Percentiles rank a stretch among this genome's conserved stretches.
These are phyloP conservation scores for Sebastes iracundus DNA, from an alignment of 2,797 vertebrate genomes.

Conservation along the genomic window DNA sequence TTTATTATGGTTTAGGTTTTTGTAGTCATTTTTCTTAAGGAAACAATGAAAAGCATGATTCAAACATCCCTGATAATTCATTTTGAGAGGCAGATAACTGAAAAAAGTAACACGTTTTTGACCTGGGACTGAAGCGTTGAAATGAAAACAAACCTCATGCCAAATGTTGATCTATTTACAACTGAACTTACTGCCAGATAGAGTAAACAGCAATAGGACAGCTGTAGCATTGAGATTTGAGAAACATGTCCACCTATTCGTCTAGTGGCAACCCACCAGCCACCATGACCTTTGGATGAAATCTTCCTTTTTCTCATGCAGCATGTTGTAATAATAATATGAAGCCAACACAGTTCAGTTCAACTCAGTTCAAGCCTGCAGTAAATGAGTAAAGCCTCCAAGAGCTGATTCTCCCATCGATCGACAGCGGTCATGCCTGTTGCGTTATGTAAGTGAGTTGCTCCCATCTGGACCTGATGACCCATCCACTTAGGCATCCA, in stretches of 20 bases:
- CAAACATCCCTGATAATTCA: not conserved
- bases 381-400: slow-evolving; percentile 16
- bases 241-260: not conserved
- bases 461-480: slow-evolving; percentile 68
- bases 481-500: slow-evolving; percentile 56
- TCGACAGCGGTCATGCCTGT: slow-evolving; percentile 31
- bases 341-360: slow-evolving; percentile 16
- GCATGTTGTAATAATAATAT: slow-evolving; percentile 13
- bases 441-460: slow-evolving; percentile 51
- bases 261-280: not conserved
- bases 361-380: slow-evolving; percentile 21
- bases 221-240: not conserved
- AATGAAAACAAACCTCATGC: not conserved
- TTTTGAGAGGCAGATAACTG: not conserved
- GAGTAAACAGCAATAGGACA: not conserved
- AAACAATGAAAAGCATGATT: not conserved
- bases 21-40: not conserved
- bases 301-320: slow-evolving; percentile 7
- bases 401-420: slow-evolving; percentile 19
- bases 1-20: not conserved
- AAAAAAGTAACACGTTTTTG: not conserved
- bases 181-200: not conserved
- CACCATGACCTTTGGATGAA: slow-evolving; percentile 3
- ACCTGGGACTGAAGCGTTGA: not conserved
- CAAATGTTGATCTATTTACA: not conserved